phyloP scores from a whole-genome alignment of 2,888 invertebrate species.

The Conistra vaccinii region DNA sequence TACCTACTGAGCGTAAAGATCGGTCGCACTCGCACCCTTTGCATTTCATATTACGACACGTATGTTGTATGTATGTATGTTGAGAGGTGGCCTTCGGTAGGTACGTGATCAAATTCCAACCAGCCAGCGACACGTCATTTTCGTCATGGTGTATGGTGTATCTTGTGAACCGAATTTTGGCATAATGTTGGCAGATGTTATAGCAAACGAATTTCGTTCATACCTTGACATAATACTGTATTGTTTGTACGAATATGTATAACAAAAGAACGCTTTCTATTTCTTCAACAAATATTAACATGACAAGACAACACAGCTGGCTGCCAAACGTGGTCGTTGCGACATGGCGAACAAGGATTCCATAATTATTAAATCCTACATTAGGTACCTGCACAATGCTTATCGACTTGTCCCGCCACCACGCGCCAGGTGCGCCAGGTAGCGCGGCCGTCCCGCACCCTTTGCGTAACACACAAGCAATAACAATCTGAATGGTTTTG shows the following conservation, averaged over 20 bases:
- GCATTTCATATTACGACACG: too few relatives aligned
- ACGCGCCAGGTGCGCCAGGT: too few relatives aligned
- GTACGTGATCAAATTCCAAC: too few relatives aligned
- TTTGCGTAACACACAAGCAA: too few relatives aligned
- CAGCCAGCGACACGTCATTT: neutral
- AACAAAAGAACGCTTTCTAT: constrained; percentile 24
- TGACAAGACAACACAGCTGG: neutral
- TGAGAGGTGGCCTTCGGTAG: too few relatives aligned
- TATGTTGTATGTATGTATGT: too few relatives aligned
- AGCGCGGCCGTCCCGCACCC: too few relatives aligned
- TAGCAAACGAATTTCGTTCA: too few relatives aligned
- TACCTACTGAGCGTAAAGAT: neutral
- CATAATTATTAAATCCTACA: neutral
- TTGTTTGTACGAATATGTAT: constrained; percentile 11
- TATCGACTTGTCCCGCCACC: too few relatives aligned
- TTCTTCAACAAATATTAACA: constrained; percentile 14
- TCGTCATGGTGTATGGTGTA: neutral
- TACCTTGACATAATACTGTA: neutral
- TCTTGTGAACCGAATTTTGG: neutral
- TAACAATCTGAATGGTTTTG: too few relatives aligned
- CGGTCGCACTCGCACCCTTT: too few relatives aligned
- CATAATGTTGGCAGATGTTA: neutral
- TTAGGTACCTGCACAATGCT: too few relatives aligned
- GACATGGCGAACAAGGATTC: neutral
- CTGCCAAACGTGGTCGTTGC: neutral